Percentiles rank a stretch among this genome's conserved stretches.
phyloP scores from a whole-genome alignment of 2,797 vertebrate genomes.

The Dermochelys coriacea region DNA sequence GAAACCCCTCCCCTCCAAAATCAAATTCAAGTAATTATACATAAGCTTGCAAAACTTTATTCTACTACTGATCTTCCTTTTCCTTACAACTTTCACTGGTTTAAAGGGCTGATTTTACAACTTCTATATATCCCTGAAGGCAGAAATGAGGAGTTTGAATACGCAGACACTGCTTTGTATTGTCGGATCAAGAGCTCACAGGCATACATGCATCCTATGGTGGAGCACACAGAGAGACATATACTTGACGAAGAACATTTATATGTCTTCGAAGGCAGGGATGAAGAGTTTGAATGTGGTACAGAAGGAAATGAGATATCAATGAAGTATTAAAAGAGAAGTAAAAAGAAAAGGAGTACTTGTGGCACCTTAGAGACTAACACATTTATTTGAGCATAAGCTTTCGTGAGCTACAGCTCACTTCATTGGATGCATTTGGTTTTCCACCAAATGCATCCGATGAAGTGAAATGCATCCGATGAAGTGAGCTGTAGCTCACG shows the following conservation, averaged over 20 bases:
- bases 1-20: neutral
- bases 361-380: no score
- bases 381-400: no score
- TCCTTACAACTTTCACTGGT: neutral
- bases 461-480: no score
- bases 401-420: no score
- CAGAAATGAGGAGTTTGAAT: conserved; percentile 18
- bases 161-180: neutral
- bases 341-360: no score
- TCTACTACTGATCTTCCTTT: neutral
- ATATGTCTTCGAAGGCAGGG: neutral
- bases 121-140: neutral
- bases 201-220: neutral
- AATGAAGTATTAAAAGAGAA: conserved; percentile 11
- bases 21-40: neutral
- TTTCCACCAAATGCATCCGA: no score
- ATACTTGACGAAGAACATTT: neutral
- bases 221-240: neutral
- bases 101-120: neutral
- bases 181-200: neutral
- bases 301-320: conserved; percentile 15
- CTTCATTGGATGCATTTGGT: no score
- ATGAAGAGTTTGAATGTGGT: neutral
- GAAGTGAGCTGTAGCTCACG: no score
- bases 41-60: neutral